A percentile compares a stretch with the other conserved stretches of the same genome.
These are phyloP conservation scores for Brachyptera putata DNA, from an alignment of 2,888 invertebrate species.

Conservation along the genomic window DNA sequence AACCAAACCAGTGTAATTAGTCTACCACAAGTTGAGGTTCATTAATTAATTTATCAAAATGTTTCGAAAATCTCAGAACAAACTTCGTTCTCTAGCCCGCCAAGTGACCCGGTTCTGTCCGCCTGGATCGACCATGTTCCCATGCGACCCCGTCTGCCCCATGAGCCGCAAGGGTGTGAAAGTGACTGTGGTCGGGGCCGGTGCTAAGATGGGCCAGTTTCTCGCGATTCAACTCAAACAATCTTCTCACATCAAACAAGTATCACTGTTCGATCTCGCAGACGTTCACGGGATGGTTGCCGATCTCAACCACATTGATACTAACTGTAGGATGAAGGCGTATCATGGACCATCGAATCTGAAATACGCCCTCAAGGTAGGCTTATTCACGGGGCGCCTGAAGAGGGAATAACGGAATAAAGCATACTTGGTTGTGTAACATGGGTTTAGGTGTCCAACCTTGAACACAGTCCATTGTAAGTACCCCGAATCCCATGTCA, in stretches of 20 bases:
- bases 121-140: not conserved
- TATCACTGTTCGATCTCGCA: slow-evolving; percentile 39
- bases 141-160: not conserved
- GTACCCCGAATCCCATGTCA: no score
- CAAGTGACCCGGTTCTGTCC: no score
- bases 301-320: slow-evolving; percentile 4
- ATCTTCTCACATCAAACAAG: slow-evolving; percentile 38
- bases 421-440: no score
- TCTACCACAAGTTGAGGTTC: no score
- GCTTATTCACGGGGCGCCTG: no score
- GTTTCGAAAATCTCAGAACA: no score
- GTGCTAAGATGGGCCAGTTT: not conserved
- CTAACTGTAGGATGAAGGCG: not conserved
- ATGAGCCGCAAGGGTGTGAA: not conserved
- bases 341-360: not conserved
- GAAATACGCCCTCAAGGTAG: slow-evolving; percentile 4
- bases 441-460: no score
- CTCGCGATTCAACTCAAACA: slow-evolving; percentile 40
- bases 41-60: no score
- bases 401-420: no score
- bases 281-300: slow-evolving; percentile 24
- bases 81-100: no score
- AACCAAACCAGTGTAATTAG: no score
- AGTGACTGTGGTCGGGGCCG: slow-evolving; percentile 3
- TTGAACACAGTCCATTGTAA: no score